These are phyloP conservation scores for Drosophila paranaensis DNA, from an alignment of 2,888 invertebrate species.

Conservation along the genomic window DNA sequence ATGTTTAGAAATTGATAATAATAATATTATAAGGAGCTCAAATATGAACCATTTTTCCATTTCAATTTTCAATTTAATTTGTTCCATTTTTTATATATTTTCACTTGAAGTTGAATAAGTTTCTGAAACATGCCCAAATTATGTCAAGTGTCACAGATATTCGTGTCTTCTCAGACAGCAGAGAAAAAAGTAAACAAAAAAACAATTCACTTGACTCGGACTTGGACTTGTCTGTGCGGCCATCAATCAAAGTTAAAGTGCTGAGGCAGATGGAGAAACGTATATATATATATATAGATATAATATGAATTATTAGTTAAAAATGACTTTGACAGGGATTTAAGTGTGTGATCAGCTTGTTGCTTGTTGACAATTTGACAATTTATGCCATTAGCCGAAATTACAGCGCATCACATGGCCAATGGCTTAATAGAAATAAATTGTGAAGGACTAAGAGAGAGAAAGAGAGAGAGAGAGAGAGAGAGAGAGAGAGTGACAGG, in stretches of 20 bases:
- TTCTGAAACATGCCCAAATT: not conserved
- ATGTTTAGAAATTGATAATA: too few relatives aligned
- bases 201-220: not conserved
- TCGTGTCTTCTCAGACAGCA: not conserved
- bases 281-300: not conserved
- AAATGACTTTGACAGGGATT: not conserved
- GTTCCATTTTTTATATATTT: not conserved
- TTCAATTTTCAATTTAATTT: not conserved
- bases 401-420: constrained; percentile 25
- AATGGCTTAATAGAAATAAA: constrained; percentile 32
- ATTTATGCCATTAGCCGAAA: constrained; percentile 38
- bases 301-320: constrained; percentile 10
- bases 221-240: not conserved
- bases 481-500: not conserved
- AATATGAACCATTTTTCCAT: too few relatives aligned
- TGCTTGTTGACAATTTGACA: constrained; percentile 27
- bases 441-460: constrained; percentile 16
- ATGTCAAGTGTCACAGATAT: constrained; percentile 1
- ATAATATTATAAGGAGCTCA: too few relatives aligned
- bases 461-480: not conserved
- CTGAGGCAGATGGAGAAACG: not conserved
- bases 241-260: constrained; percentile 10
- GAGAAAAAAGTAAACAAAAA: not conserved
- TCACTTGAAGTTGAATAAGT: not conserved
- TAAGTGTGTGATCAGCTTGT: constrained; percentile 1